These are phyloP conservation scores for Ophiodon elongatus DNA, from an alignment of 2,113 vertebrate species.

Conservation along the genomic window DNA sequence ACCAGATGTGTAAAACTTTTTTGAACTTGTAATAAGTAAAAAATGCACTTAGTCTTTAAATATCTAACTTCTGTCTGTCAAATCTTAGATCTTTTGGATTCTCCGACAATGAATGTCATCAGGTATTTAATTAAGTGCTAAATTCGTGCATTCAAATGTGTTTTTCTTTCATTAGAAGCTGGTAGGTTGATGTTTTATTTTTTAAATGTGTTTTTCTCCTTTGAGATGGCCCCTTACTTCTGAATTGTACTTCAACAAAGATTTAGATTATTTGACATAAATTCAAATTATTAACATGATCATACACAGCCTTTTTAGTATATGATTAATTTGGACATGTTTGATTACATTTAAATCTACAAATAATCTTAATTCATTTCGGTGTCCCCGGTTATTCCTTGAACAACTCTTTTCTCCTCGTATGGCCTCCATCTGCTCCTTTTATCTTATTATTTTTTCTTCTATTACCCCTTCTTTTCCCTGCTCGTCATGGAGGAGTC, in stretches of 20 bases:
- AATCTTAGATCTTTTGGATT: neutral
- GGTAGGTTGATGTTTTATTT: neutral
- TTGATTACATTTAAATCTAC: neutral
- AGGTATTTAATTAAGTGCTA: neutral
- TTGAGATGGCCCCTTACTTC: neutral
- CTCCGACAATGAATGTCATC: neutral
- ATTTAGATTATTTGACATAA: neutral
- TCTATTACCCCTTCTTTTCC: no score
- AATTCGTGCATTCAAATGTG: neutral
- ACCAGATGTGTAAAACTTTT: neutral
- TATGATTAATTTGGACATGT: neutral
- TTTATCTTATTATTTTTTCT: slow-evolving; percentile 7
- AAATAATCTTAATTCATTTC: neutral
- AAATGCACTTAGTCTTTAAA: neutral
- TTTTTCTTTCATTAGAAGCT: neutral
- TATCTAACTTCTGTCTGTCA: neutral
- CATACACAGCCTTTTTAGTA: neutral
- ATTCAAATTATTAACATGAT: neutral
- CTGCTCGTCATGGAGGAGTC: neutral
- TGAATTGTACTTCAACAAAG: neutral
- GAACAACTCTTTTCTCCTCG: neutral
- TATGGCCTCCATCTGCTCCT: neutral
- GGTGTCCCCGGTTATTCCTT: neutral
- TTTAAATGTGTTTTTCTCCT: neutral
- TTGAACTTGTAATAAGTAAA: neutral